Conservation (phyloP, 2,888 invertebrate species). For the Stenodema calcarata region DNA sequence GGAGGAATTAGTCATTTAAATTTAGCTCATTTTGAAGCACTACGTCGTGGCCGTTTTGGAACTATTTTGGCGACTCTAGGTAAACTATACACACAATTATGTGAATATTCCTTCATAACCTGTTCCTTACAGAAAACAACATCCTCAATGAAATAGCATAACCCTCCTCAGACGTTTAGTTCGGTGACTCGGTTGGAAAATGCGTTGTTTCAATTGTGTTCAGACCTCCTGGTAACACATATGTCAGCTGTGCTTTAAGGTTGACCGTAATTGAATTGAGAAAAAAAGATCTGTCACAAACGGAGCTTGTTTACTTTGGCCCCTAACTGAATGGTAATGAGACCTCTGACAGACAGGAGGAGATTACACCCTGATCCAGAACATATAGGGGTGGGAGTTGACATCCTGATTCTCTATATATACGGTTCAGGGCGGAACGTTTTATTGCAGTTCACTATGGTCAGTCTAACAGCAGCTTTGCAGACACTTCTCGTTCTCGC, state of each 20-base stretch:
- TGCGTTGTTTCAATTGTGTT: too few relatives aligned
- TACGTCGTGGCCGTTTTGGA: too few relatives aligned
- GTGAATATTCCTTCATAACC: too few relatives aligned
- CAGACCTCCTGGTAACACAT: neutral
- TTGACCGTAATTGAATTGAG: neutral
- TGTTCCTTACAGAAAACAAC: too few relatives aligned
- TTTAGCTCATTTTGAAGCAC: too few relatives aligned
- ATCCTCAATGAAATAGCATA: too few relatives aligned
- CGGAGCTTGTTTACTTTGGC: constrained; percentile 17
- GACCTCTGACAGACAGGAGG: constrained; percentile 11
- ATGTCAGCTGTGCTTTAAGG: neutral
- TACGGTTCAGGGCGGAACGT: neutral
- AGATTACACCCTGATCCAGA: constrained; percentile 27
- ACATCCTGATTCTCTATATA: neutral
- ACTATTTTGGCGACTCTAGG: too few relatives aligned
- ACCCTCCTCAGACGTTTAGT: too few relatives aligned
- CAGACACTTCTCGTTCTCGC: neutral
- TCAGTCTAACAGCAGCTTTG: neutral
- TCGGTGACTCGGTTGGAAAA: too few relatives aligned
- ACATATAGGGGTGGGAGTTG: neutral
- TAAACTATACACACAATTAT: too few relatives aligned
- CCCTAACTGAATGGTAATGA: constrained; percentile 26
- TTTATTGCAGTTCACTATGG: constrained; percentile 11
- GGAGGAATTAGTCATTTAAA: too few relatives aligned
- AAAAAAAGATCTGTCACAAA: neutral